phyloP scores from a whole-genome alignment of 2,113 vertebrate species.

The Oxyruncus cristatus region DNA sequence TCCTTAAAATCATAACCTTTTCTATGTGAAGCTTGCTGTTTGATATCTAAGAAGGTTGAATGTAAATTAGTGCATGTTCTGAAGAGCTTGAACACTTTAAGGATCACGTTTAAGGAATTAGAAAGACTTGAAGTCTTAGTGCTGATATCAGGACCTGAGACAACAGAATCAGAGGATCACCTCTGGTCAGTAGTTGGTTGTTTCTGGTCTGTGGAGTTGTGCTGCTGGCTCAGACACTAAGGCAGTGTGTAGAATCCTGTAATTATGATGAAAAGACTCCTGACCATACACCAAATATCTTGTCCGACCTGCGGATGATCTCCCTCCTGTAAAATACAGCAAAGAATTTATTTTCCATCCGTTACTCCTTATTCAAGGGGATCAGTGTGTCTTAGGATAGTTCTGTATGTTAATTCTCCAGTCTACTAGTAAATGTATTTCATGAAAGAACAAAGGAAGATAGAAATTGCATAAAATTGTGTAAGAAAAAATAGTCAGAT shows the following conservation, averaged over 20 bases:
- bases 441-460: background rate
- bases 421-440: background rate
- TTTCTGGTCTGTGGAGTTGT: background rate
- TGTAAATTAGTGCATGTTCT: background rate
- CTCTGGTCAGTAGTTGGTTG: background rate
- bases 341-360: background rate
- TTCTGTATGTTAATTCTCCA: background rate
- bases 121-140: background rate
- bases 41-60: background rate
- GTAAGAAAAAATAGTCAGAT: background rate
- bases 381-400: background rate
- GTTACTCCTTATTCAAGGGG: background rate
- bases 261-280: background rate
- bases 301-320: background rate
- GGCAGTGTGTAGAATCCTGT: background rate
- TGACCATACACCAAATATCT: background rate
- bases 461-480: background rate
- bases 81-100: background rate
- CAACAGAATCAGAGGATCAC: background rate
- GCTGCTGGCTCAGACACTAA: background rate
- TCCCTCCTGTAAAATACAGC: background rate
- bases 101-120: background rate
- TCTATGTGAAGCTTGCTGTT: background rate
- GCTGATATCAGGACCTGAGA: background rate
- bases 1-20: background rate